Evolutionary conservation across 2,797 vertebrate genomes (phyloP).

Genomic region (Bradypodion pumilum): DNA sequence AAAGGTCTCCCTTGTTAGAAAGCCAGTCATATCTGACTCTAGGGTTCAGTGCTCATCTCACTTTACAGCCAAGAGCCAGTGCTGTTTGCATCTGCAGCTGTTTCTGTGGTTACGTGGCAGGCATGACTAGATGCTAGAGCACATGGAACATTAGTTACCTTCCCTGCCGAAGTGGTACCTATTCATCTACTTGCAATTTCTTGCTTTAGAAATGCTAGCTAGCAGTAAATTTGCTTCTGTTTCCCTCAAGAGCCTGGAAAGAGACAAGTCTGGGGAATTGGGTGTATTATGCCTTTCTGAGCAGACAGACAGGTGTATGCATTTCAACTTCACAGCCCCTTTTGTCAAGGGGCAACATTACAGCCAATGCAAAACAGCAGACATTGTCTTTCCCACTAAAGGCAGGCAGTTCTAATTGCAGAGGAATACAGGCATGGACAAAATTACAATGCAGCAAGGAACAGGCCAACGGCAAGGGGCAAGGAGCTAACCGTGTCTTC

Average conservation of each 20-base stretch:
- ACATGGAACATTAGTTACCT: no score
- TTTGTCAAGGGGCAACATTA: background rate
- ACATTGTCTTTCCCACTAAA: background rate
- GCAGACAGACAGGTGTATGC: background rate
- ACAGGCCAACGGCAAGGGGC: background rate
- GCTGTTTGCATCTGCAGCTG: no score
- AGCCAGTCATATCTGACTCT: no score
- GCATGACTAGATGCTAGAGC: no score
- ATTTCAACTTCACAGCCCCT: background rate
- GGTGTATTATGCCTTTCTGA: background rate
- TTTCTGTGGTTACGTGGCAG: no score
- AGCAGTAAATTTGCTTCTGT: background rate
- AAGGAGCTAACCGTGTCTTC: no score
- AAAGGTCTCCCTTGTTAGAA: no score
- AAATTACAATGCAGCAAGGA: background rate
- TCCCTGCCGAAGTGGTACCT: no score
- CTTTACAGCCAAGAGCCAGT: no score
- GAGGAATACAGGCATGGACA: background rate
- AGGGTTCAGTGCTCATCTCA: no score
- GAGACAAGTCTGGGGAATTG: background rate
- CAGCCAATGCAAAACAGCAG: background rate
- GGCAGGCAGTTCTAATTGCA: background rate
- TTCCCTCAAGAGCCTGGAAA: background rate
- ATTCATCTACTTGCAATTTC: no score
- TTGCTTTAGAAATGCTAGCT: no score